Evolutionary conservation across 2,888 invertebrate species (phyloP), one percentile per base, ranked within the genome.

Genomic region (Galerucella calmariensis): DNA sequence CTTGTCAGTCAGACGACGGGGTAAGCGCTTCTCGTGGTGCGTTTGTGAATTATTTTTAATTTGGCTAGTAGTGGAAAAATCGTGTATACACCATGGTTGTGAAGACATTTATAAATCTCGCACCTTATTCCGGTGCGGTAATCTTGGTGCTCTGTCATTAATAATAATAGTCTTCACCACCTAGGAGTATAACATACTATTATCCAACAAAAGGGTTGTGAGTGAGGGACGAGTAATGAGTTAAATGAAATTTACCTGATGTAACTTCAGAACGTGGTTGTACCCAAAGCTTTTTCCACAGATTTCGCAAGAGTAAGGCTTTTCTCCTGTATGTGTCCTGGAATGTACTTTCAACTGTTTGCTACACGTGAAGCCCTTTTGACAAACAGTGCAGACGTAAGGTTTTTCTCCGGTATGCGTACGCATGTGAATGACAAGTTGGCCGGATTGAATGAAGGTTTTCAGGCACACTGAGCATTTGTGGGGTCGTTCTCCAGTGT

Each of bases 261-360:
- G 97, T 71, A 96, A 88, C 87, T 96, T 96, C 75, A 96, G 88
- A 5, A 97, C 96, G 86, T 96, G 96, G 85, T 96, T 96, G 87
- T 97, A 96, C 10, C 96, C 96, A 85, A 97, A 97, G 71, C 94
- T 94, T 79, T 96, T 94, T 76, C 95, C 94, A 84, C 96, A 97
- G 79, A 96, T 96, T 85, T 96, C 96, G 87, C 96, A 96, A 67
- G 94, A 94, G 84, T 96, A 96, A 0, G 96, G 96, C 80, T 96
- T 94, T 84, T 96, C 96, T 2, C 96, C 96, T 0, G 96, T 96
- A 85, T 96, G 96, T 1, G 96, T 96, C 56, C 96, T 91, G 44
- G 95, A 95, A 86, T 97, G 97, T 48, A 96, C 96, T 87, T 96
- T 96, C 16, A 97, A 89, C 86, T 96, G 96, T 85, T 96, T 96